These are phyloP conservation scores for Orthosia cruda DNA, from an alignment of 2,888 invertebrate species.

Conservation along the genomic window DNA sequence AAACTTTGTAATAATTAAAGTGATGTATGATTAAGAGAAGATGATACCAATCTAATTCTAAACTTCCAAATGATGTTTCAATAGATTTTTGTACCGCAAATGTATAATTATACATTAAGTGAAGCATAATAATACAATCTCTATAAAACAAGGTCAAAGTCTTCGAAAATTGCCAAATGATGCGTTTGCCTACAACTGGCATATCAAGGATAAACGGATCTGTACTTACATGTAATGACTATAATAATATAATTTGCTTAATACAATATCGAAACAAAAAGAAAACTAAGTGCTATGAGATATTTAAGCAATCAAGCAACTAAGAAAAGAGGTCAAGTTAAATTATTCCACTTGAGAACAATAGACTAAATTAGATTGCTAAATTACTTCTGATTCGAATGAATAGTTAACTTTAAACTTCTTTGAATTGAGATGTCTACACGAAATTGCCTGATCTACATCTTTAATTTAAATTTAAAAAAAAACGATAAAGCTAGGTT, in stretches of 20 bases:
- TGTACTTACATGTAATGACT: conserved; percentile 44
- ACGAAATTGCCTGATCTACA: conserved; percentile 17
- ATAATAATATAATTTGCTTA: conserved; percentile 42
- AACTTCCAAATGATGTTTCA: conserved; percentile 25
- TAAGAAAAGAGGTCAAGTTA: conserved; percentile 42
- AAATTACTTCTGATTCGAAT: conserved; percentile 41
- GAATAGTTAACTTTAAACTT: conserved; percentile 28
- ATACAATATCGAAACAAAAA: conserved; percentile 27
- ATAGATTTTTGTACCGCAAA: conserved; percentile 17
- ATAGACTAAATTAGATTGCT: conserved; percentile 43
- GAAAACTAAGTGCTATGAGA: conserved; percentile 1
- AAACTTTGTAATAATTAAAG: background rate
- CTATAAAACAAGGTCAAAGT: conserved; percentile 35
- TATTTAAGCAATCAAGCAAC: conserved; percentile 41
- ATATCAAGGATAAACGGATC: conserved; percentile 59
- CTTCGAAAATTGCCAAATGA: conserved; percentile 37
- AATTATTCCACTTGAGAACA: conserved; percentile 49
- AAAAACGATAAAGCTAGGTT: background rate
- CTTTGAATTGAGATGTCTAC: conserved; percentile 25
- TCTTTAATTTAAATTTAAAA: conserved; percentile 3
- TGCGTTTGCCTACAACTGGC: conserved; percentile 32
- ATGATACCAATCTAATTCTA: conserved; percentile 6
- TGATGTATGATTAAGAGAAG: background rate
- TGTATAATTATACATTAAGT: conserved; percentile 44
- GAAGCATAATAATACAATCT: conserved; percentile 40